Percentiles rank a stretch among this genome's conserved stretches.
Evolutionary conservation across 2,888 invertebrate species (phyloP).

Genomic region (Scelioninae gen. 1): DNA sequence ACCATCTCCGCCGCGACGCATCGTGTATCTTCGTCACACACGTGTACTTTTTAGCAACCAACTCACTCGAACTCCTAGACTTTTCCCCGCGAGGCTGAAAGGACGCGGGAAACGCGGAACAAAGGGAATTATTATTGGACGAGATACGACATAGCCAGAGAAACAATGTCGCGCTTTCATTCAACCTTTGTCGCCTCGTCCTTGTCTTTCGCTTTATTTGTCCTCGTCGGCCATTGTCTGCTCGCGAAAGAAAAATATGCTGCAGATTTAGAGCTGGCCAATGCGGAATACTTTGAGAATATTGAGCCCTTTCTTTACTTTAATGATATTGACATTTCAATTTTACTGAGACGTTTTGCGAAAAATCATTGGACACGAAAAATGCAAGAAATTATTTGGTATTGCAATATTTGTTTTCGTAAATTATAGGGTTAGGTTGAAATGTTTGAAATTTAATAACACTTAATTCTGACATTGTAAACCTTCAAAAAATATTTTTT

Average conservation of each 20-base stretch:
- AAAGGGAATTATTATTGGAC: slow-evolving; percentile 75
- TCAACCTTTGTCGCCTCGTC: slow-evolving; percentile 63
- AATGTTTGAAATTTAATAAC: too few species aligned
- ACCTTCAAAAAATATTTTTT: too few species aligned
- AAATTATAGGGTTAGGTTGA: too few species aligned
- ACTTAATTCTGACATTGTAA: too few species aligned
- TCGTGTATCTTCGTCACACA: slow-evolving; percentile 62
- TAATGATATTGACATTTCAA: slow-evolving; percentile 51
- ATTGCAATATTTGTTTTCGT: too few species aligned
- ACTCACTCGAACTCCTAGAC: slow-evolving; percentile 64
- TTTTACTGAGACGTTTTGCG: slow-evolving; percentile 16
- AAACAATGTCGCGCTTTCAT: slow-evolving; percentile 70
- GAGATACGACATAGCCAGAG: slow-evolving; percentile 66
- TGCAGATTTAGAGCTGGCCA: slow-evolving; percentile 54
- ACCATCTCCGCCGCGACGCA: slow-evolving; percentile 78
- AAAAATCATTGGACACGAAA: slow-evolving; percentile 24
- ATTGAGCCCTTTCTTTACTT: slow-evolving; percentile 55
- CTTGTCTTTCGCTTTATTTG: slow-evolving; percentile 60
- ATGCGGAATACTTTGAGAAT: slow-evolving; percentile 60
- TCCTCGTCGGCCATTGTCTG: slow-evolving; percentile 63
- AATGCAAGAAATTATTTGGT: slow-evolving; percentile 17
- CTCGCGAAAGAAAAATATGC: slow-evolving; percentile 59
- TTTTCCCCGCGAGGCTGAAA: slow-evolving; percentile 67
- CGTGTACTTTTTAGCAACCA: slow-evolving; percentile 42
- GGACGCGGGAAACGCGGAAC: slow-evolving; percentile 69